phyloP scores from a whole-genome alignment of 2,888 invertebrate genomes.

The Cephus rjabovi region DNA sequence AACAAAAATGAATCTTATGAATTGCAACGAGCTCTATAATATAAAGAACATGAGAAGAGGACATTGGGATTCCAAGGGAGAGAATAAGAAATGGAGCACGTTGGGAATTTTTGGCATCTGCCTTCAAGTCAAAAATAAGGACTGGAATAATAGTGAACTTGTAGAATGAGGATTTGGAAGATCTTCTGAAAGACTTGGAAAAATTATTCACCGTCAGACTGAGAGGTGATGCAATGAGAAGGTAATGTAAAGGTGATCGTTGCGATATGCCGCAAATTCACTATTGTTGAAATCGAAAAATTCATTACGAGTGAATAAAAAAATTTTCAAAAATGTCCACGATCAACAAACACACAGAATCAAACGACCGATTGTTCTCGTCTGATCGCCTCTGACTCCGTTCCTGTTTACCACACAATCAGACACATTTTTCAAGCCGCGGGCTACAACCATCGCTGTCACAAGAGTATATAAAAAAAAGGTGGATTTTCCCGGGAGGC shows the following conservation, averaged over 20 bases:
- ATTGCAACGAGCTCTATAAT: neutral
- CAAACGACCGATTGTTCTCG: neutral
- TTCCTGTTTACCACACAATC: neutral
- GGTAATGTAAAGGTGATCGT: no score
- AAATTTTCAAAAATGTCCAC: neutral
- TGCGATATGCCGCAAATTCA: no score
- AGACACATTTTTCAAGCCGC: neutral
- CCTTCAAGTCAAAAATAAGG: neutral
- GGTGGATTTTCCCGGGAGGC: no score
- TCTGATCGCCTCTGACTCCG: neutral
- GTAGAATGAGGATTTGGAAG: neutral
- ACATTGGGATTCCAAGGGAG: neutral
- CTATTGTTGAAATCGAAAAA: neutral
- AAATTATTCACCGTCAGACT: conserved; percentile 1
- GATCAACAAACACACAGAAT: neutral
- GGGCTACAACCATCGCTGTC: neutral
- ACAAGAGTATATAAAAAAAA: no score
- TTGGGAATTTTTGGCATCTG: conserved; percentile 3
- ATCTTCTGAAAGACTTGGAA: conserved; percentile 13
- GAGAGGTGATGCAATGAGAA: neutral
- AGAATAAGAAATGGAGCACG: conserved; percentile 7
- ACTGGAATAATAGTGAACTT: conserved; percentile 7
- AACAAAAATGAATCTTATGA: no score
- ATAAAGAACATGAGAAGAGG: neutral
- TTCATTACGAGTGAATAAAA: neutral